Conservation (phyloP, 2,888 invertebrate genomes). For the Temnothorax rugatulus region DNA sequence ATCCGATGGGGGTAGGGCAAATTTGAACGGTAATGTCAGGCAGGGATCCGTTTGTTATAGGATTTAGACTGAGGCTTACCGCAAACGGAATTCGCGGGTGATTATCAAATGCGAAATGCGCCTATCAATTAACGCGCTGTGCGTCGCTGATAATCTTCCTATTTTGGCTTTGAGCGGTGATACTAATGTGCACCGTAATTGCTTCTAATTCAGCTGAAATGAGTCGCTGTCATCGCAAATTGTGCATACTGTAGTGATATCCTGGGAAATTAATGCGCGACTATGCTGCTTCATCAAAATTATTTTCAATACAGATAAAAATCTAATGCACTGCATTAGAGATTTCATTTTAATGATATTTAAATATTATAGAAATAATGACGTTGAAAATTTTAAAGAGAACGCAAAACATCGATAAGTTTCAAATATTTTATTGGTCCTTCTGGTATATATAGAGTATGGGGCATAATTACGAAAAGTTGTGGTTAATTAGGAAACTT, state of each 20-base stretch:
- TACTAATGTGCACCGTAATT: conserved; percentile 37
- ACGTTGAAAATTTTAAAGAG: not conserved
- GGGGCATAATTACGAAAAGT: conserved; percentile 38
- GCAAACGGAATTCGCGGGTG: conserved; percentile 41
- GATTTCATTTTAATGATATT: not conserved
- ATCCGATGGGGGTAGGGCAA: not conserved
- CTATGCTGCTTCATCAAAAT: not conserved
- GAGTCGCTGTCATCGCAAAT: conserved; percentile 28
- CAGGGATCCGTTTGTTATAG: conserved; percentile 33
- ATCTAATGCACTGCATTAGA: not conserved
- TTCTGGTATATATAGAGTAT: not conserved
- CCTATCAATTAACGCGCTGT: conserved; percentile 46
- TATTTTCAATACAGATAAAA: conserved; percentile 2
- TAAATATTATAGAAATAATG: not conserved
- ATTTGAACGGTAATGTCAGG: conserved; percentile 34
- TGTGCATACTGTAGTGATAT: not conserved
- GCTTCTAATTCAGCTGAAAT: conserved; percentile 47
- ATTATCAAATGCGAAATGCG: conserved; percentile 44
- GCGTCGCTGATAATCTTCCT: conserved; percentile 39
- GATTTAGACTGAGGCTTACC: conserved; percentile 37
- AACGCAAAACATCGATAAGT: not conserved
- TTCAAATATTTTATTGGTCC: conserved; percentile 24
- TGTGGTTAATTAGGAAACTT: conserved; percentile 52
- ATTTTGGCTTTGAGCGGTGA: conserved; percentile 25
- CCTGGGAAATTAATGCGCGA: not conserved